A percentile compares a stretch with the other conserved stretches of the same genome.
Conservation (phyloP, 2,113 vertebrate genomes). For the Tringa solitaria region DNA sequence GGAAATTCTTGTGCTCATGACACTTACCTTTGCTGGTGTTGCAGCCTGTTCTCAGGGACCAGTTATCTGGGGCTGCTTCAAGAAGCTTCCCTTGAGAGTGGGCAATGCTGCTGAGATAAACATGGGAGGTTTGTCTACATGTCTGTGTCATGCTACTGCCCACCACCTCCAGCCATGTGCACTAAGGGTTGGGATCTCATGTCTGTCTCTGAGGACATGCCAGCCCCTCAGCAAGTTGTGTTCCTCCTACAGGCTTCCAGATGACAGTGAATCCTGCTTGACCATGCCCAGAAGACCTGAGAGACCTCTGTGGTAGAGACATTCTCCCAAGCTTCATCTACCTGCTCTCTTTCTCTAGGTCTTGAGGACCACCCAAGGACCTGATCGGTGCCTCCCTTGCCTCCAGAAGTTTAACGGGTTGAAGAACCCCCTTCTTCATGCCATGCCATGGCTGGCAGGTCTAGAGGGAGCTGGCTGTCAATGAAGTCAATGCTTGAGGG, state of each 20-base stretch:
- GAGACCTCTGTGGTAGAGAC: not conserved
- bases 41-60: not conserved
- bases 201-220: fast-evolving
- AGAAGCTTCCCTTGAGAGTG: not conserved
- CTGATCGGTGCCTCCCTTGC: not conserved
- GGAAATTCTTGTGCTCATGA: not conserved
- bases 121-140: not conserved
- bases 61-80: not conserved
- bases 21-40: not conserved
- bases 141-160: not conserved
- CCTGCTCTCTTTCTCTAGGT: not conserved
- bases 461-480: not conserved
- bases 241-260: not conserved
- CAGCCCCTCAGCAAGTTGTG: not conserved
- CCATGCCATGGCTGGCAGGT: not conserved
- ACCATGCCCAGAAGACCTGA: not conserved
- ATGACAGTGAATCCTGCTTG: not conserved
- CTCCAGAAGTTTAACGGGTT: not conserved
- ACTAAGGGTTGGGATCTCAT: fast-evolving
- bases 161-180: not conserved
- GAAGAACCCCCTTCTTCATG: not conserved
- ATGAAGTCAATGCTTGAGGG: not conserved
- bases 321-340: not conserved
- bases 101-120: not conserved
- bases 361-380: not conserved